Evolutionary conservation across 2,888 invertebrate species (phyloP), one percentile per base, ranked within the genome.

Genomic region (Gandaritis pyraliata): DNA sequence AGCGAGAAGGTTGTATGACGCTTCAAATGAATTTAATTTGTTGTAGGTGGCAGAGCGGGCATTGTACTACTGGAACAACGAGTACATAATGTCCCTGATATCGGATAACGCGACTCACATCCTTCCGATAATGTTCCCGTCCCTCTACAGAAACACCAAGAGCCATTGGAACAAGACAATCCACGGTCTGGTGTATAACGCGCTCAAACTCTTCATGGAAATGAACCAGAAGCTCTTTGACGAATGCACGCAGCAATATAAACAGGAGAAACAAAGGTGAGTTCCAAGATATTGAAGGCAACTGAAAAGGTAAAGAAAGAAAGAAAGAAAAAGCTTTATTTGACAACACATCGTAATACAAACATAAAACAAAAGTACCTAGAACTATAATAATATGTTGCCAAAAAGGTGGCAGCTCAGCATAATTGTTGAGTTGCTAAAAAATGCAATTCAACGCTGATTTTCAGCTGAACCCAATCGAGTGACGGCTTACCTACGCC

Each of bases 131-230:
- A 99, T 99, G 98, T 99, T 99, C 94, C 99, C 99, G 61, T 97
- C 99, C 64, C 93, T 99, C 76, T 99, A 99, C 93, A 96, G 98
- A 79, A 98, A 98, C 90, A 98, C 98, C 77, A 99, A 99, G 94
- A 98, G 98, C 89, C 99, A 99, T 90, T 99, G 99, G 99, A 99
- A 99, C 94, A 99, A 99, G 93, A 99, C 99, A 66, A 99, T 99
- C 77, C 98, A 99, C 81, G 99, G 99, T 54, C 95, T 99, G 72
- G 99, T 99, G 75, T 99, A 99, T 93, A 99, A 99, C 93, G 99
- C 99, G 77, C 95, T 99, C 77, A 99, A 99, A 88, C 95, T 99
- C 58, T 99, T 99, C 93, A 99, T 99, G 99, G 99, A 99, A 92
- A 99, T 99, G 99, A 99, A 99, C 93, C 98, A 99, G 92, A 98